Evolutionary conservation across 37 sponge, comb jelly and placozoan species (phyloP).

Genomic region (Chondrilla cf. caribensis): DNA sequence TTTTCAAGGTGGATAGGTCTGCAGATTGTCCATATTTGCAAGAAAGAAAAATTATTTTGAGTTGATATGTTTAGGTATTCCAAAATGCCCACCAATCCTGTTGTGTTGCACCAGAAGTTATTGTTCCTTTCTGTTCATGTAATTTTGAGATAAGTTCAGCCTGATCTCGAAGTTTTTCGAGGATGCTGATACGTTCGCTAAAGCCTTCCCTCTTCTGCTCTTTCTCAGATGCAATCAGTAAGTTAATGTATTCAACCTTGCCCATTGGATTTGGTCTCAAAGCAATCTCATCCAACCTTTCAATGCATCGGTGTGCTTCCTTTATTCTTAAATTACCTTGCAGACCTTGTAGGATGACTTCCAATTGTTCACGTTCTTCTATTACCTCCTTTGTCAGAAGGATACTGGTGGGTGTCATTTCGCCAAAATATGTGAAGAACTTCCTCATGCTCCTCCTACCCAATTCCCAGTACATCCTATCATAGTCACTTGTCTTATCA

Average conservation of each 20-base stretch:
- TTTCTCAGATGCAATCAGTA: slow-evolving; percentile 5
- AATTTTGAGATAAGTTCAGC: not conserved
- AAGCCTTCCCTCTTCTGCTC: not conserved
- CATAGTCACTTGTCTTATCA: not conserved
- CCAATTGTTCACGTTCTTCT: slow-evolving; percentile 41
- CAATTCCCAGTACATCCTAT: slow-evolving; percentile 63
- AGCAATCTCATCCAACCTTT: slow-evolving; percentile 13
- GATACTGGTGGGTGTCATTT: slow-evolving; percentile 23
- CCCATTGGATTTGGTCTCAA: not conserved
- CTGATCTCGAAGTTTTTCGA: not conserved
- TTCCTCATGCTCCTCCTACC: slow-evolving; percentile 35
- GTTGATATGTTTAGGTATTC: too few species aligned
- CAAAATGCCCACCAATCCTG: too few species aligned
- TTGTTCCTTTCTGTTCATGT: too few species aligned
- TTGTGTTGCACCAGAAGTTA: too few species aligned
- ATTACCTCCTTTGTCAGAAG: slow-evolving; percentile 55
- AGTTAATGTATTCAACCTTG: not conserved
- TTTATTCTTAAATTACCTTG: slow-evolving; percentile 9
- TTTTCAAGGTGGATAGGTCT: too few species aligned
- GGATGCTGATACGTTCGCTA: not conserved
- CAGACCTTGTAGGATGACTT: slow-evolving; percentile 41
- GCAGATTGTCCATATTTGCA: too few species aligned
- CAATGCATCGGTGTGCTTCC: not conserved
- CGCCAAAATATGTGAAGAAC: slow-evolving; percentile 40
- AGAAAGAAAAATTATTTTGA: too few species aligned